phyloP scores from a whole-genome alignment of 2,888 invertebrate genomes.

The Spicauda simplicius region DNA sequence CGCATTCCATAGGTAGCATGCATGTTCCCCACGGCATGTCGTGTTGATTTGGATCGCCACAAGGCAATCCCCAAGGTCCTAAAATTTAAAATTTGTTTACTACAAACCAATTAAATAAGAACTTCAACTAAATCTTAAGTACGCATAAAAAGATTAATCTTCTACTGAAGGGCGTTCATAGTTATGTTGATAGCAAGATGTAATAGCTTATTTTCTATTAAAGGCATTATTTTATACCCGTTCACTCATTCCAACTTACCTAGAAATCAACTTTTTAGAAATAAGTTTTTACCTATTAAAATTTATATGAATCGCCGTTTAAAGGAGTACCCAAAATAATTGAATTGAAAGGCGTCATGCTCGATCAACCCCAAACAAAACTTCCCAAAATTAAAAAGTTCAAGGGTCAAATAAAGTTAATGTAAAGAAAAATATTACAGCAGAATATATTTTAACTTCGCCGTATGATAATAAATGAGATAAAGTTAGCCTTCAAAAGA shows the following conservation, averaged over 20 bases:
- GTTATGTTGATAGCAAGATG: too few relatives aligned
- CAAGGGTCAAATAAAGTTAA: conserved; percentile 17
- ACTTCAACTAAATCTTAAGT: too few relatives aligned
- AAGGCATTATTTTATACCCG: too few relatives aligned
- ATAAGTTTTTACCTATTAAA: not conserved
- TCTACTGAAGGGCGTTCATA: too few relatives aligned
- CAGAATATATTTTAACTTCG: conserved; percentile 2
- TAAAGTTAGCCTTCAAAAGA: conserved; percentile 11
- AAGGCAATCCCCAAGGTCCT: conserved; percentile 77
- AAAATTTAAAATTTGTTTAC: conserved; percentile 5
- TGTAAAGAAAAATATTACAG: conserved; percentile 7
- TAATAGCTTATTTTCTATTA: too few relatives aligned
- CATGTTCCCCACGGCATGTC: conserved; percentile 76
- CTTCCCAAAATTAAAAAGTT: conserved; percentile 4
- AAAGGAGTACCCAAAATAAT: not conserved
- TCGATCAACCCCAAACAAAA: conserved; percentile 15
- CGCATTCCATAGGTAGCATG: conserved; percentile 66
- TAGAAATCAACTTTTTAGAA: too few relatives aligned
- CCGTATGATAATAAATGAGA: conserved; percentile 1
- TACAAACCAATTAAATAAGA: not conserved
- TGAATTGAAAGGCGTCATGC: not conserved
- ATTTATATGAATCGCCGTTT: not conserved
- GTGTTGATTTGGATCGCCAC: conserved; percentile 74
- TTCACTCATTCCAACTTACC: too few relatives aligned
- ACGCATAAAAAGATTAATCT: too few relatives aligned